Evolutionary conservation across 2,113 vertebrate genomes (phyloP).

Genomic region (Halcyon malimbica): DNA sequence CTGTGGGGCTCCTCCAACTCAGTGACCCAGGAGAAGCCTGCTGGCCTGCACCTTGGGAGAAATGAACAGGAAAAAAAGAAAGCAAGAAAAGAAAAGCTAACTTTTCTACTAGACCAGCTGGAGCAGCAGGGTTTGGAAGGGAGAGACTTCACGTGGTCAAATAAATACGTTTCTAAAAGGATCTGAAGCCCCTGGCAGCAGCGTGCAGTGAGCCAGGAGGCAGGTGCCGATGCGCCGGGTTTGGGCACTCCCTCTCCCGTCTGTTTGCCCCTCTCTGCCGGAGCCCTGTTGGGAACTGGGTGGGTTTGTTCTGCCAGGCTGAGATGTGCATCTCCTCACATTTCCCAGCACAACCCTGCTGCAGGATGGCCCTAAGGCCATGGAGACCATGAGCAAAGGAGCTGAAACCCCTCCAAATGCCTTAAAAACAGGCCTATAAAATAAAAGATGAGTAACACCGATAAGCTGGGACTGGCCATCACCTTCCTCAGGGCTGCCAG

Average conservation of each 20-base stretch:
- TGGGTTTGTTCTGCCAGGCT: neutral
- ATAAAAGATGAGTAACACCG: neutral
- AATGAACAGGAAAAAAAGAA: neutral
- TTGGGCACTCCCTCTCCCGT: rapidly evolving
- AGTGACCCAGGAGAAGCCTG: neutral
- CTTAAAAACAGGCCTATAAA: neutral
- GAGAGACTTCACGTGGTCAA: neutral
- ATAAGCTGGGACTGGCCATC: neutral
- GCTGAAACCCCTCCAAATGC: neutral
- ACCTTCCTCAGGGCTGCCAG: neutral
- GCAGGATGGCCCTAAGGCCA: neutral
- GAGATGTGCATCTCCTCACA: neutral
- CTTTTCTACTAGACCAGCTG: neutral
- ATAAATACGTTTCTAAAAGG: neutral
- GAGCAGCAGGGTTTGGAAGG: neutral
- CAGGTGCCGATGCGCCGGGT: rapidly evolving
- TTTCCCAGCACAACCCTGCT: neutral
- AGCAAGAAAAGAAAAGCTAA: neutral
- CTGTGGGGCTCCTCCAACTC: neutral
- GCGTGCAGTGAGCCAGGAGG: neutral
- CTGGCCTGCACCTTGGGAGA: neutral
- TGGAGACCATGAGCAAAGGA: neutral
- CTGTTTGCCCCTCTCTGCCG: neutral
- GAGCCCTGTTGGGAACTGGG: neutral
- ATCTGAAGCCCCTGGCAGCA: neutral